Percentiles rank a stretch among this genome's conserved stretches.
Conservation (phyloP, 1,140 invertebrate genomes). For the Dendrolimus punctatus region DNA sequence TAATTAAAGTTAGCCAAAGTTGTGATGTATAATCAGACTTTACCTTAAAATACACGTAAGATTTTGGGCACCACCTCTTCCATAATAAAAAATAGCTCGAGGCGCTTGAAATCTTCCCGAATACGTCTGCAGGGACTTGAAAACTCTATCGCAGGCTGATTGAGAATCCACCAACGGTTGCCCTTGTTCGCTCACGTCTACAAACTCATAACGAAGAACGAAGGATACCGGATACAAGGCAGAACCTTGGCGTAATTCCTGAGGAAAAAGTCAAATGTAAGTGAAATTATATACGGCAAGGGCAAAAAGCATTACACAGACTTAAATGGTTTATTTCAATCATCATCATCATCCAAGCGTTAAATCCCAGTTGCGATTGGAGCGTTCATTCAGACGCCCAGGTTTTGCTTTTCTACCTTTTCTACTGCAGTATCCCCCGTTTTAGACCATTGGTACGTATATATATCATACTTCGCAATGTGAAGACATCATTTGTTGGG, state of each 20-base stretch:
- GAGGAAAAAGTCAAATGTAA: conserved; percentile 2
- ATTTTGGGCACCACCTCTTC: conserved; percentile 83
- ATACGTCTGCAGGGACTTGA: conserved; percentile 67
- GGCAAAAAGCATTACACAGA: neutral
- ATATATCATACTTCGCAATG: no score
- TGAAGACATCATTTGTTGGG: no score
- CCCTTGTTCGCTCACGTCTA: conserved; percentile 76
- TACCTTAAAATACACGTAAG: conserved; percentile 79
- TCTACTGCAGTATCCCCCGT: no score
- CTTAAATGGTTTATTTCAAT: no score
- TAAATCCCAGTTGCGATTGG: no score
- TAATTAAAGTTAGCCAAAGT: conserved; percentile 3
- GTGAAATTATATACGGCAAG: neutral
- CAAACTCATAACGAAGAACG: conserved; percentile 85
- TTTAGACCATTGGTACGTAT: no score
- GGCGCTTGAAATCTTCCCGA: conserved; percentile 82
- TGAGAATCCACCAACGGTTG: conserved; percentile 69
- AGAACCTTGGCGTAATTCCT: conserved; percentile 83
- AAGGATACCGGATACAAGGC: conserved; percentile 85
- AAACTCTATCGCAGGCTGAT: conserved; percentile 76
- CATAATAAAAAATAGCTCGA: conserved; percentile 86
- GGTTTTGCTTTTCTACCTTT: no score
- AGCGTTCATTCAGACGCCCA: no score
- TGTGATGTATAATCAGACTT: conserved; percentile 6
- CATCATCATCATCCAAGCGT: no score